These are phyloP conservation scores for Delia radicum DNA, from an alignment of 1,140 invertebrate genomes.

Conservation along the genomic window DNA sequence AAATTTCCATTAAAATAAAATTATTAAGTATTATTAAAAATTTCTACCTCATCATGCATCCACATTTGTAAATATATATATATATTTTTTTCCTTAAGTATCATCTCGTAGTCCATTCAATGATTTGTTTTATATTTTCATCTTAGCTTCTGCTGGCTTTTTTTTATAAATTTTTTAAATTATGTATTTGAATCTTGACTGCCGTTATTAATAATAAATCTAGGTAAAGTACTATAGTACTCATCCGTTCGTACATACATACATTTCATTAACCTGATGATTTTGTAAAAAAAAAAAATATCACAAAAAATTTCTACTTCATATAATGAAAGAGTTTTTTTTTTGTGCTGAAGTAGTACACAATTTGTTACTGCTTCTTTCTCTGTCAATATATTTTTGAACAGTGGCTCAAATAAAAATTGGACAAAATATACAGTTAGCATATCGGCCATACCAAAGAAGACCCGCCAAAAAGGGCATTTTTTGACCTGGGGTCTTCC, in stretches of 20 bases:
- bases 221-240: background rate
- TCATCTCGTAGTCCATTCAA: background rate
- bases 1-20: background rate
- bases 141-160: background rate
- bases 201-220: background rate
- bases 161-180: too few species aligned
- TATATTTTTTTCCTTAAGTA: background rate
- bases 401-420: too few species aligned
- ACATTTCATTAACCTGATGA: background rate
- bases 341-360: background rate
- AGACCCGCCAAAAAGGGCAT: too few species aligned
- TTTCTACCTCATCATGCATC: background rate
- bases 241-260: too few species aligned
- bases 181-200: background rate
- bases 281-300: background rate
- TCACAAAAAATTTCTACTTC: too few species aligned
- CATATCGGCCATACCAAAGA: too few species aligned
- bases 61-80: background rate
- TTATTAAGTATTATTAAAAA: background rate
- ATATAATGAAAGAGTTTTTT: too few species aligned
- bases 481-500: too few species aligned
- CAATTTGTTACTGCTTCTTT: background rate
- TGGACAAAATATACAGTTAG: too few species aligned
- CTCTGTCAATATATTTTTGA: background rate
- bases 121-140: background rate